A percentile compares a stretch with the other conserved stretches of the same genome.
Evolutionary conservation across 2,797 vertebrate genomes (phyloP).

Genomic region (Alca torda): DNA sequence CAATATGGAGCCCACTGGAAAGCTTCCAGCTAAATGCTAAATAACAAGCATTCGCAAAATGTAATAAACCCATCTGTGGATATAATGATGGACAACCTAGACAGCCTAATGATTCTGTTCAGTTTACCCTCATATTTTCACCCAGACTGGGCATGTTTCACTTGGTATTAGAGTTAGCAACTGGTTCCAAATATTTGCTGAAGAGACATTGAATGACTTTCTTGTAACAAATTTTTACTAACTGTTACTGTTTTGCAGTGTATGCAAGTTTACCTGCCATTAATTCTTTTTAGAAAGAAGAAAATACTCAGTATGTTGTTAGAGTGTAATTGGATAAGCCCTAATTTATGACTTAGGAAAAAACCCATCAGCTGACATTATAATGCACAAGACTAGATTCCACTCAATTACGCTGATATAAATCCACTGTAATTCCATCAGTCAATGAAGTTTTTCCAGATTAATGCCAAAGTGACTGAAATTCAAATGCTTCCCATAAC

Average conservation of each 20-base stretch:
- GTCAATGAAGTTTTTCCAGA: neutral
- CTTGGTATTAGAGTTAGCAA: neutral
- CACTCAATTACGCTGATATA: neutral
- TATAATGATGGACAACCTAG: neutral
- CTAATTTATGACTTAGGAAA: neutral
- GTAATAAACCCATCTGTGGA: neutral
- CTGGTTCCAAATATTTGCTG: neutral
- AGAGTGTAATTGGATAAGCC: neutral
- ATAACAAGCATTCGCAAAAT: neutral
- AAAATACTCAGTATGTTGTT: neutral
- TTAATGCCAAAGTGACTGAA: neutral
- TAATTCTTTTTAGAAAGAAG: neutral
- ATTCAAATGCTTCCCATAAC: neutral
- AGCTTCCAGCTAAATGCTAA: neutral
- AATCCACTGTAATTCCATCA: conserved; percentile 23
- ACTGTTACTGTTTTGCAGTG: neutral
- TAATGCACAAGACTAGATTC: neutral
- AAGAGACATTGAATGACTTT: neutral
- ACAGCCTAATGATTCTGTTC: neutral
- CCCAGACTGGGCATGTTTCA: neutral
- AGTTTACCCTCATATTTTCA: neutral
- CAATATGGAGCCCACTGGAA: neutral
- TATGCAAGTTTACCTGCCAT: neutral
- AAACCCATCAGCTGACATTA: neutral
- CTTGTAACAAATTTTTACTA: neutral